Conservation (phyloP, 2,797 vertebrate species). For the Cyclura pinguis region DNA sequence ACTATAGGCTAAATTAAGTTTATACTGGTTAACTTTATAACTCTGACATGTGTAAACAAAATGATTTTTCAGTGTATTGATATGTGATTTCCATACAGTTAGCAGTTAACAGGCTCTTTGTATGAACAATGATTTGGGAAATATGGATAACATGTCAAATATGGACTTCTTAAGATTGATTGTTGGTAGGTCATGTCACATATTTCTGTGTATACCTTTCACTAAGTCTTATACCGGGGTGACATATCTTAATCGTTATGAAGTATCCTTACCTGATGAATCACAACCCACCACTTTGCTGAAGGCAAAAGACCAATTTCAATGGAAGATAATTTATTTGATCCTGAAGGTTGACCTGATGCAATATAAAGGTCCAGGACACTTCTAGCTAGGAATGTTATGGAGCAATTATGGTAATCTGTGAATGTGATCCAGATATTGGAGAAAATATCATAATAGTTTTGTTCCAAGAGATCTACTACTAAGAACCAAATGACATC, state of each 20-base stretch:
- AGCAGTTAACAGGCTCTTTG: not conserved
- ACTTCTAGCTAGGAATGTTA: not conserved
- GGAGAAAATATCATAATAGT: not conserved
- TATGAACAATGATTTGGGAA: not conserved
- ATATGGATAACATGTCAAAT: not conserved
- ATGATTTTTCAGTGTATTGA: not conserved
- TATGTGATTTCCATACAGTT: not conserved
- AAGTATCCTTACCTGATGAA: not conserved
- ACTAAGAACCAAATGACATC: too few species aligned
- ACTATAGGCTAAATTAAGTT: too few species aligned
- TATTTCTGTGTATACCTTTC: not conserved
- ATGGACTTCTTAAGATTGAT: not conserved
- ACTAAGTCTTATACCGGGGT: not conserved
- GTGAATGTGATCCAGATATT: not conserved
- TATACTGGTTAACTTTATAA: too few species aligned
- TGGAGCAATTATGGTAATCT: not conserved
- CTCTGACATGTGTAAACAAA: not conserved
- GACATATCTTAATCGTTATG: not conserved
- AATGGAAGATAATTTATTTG: not conserved
- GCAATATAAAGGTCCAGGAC: not conserved
- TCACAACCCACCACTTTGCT: not conserved
- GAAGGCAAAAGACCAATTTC: not conserved
- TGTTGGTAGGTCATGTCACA: not conserved
- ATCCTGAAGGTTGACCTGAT: not conserved
- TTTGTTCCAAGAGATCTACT: not conserved